Evolutionary conservation across 2,797 vertebrate genomes (phyloP).

Genomic region (Pteropus rufus): DNA sequence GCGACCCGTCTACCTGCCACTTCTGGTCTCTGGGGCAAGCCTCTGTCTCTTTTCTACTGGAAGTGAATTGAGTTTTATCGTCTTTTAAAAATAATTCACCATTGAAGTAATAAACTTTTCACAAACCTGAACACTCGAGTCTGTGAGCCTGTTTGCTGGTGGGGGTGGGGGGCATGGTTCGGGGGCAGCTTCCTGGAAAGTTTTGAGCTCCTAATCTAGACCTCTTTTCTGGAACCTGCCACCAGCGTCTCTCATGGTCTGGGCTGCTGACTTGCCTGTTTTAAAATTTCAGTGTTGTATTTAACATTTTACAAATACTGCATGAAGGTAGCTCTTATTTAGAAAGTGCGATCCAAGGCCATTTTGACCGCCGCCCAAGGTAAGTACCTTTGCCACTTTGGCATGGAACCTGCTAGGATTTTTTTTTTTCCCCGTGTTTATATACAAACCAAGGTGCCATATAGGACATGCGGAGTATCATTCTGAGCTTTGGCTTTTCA

Average conservation of each 20-base stretch:
- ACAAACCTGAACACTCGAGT: not conserved
- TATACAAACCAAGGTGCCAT: too few relatives aligned
- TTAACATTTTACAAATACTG: not conserved
- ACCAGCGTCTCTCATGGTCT: not conserved
- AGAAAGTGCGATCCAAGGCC: not conserved
- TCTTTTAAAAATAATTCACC: slow-evolving; percentile 38
- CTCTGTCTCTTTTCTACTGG: slow-evolving; percentile 52
- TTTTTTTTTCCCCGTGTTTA: rapidly evolving
- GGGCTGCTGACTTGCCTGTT: not conserved
- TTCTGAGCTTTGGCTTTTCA: not conserved
- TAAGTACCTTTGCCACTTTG: not conserved
- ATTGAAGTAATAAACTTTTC: slow-evolving; percentile 66
- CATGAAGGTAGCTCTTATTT: not conserved
- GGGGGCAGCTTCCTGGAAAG: not conserved
- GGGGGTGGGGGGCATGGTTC: not conserved
- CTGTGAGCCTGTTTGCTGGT: not conserved
- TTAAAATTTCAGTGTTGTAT: not conserved
- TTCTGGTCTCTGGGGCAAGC: not conserved
- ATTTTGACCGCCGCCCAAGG: rapidly evolving
- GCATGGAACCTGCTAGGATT: not conserved
- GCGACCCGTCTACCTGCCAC: rapidly evolving
- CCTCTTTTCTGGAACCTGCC: not conserved
- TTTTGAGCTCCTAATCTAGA: not conserved
- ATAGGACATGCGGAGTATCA: not conserved
- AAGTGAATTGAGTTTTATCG: slow-evolving; percentile 38